Evolutionary conservation across 2,797 vertebrate genomes (phyloP), one percentile per base, ranked within the genome.

Genomic region (Coracias cyanogaster): DNA sequence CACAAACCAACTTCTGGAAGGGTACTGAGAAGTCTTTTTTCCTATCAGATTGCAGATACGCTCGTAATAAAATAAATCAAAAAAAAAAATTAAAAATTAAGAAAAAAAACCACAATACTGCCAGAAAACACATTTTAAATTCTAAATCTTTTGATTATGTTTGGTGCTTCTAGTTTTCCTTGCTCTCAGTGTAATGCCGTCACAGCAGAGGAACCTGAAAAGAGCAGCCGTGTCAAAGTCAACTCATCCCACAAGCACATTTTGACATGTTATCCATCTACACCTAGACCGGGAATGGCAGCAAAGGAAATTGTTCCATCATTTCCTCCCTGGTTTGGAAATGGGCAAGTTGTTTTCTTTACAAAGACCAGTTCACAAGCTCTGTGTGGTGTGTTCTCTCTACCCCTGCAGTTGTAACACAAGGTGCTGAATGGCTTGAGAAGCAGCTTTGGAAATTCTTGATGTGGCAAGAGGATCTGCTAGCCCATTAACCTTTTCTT

Each of bases 401-500:
- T 51, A 9, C n/a, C 28, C 65, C 74, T 67, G 28, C 43, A 71
- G 73, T 57, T 86, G 52, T 72, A 95, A 95, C 85, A 82, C 80
- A 60, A 76, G 62, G 43, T 58, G 70, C 24, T 87, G 31, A 95
- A 46, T 7, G 37, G 66, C 45, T 89, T 77, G 51, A 94, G 74
- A 91, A 91, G 77, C 39, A 78, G 78, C 22, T 86, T 66, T 74
- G 62, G 77, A 94, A 93, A 85, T 55, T 54, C 66, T 93, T 78
- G 58, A 57, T 74, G 87, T 61, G 64, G 81, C 64, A 93, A 90
- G 82, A 90, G 24, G 12, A 54, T 67, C 67, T 84, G 80, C 76
- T 67, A 57, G 64, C n/a, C 28, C 37, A 57, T 57, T 55, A 73
- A 55, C 49, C 1, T 3, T 46, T 76, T 85, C 62, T 66, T 31